Evolutionary conservation across 1,140 invertebrate genomes (phyloP), one percentile per base, ranked within the genome.

Genomic region (Zaprionus capensis): DNA sequence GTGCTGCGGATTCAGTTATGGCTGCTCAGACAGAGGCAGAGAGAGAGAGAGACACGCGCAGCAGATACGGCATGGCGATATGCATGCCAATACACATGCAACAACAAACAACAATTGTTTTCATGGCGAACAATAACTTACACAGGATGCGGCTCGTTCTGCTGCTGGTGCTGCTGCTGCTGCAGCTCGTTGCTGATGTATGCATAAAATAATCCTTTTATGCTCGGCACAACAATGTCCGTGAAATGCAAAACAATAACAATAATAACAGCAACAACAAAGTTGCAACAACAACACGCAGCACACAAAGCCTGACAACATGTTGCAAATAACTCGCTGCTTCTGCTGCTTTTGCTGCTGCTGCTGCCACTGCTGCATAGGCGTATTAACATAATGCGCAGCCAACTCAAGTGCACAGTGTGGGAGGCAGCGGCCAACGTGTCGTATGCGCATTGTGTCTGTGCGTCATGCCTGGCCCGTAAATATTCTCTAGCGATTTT

Each of bases 141-240:
- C 68, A 79, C 85, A 90, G 85, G 84, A 88, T 90, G 78, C 81
- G 69, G 57, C 69, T 81, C 78, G 81, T 72, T 83, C 64, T 71
- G 73, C 57, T 59, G 61, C 56, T 53, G 57, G 15, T 36, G 72
- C 63, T 38, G 58, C 59, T 79, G 22, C 58, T 73, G 36, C 57
- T 73, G 28, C 74, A 28, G 62, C 57, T 76, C 74, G 59, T 61
- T 72, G 79, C 86, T 90, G 85, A 90, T 90, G 85, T 86, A 91
- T 90, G 85, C 85, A 90, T 90, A 90, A 90, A 90, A 91, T 90
- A 90, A 90, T 90, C 85, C 85, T 78, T 88, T 90, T 90, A 90
- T 90, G 82, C 85, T 77, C 76, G 58, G 79, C 76, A 90, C 76
- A 90, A 90, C 85, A 90, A 91, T 90, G 86, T 90, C 86, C 85